Evolutionary conservation across 2,113 vertebrate genomes (phyloP), one percentile per base, ranked within the genome.

Genomic region (Corydoras maculifer): DNA sequence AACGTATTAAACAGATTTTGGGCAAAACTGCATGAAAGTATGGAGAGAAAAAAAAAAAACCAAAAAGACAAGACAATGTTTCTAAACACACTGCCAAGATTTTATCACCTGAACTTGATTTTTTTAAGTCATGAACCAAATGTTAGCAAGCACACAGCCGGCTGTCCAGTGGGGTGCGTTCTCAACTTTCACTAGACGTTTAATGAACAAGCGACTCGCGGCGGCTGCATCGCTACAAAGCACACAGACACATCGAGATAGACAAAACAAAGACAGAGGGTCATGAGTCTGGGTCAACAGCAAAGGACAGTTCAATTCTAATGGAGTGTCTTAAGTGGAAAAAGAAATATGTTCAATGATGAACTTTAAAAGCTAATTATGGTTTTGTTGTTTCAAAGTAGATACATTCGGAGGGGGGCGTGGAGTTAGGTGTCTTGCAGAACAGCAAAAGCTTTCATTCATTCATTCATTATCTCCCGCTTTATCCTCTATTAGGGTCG

Each of bases 101-200:
- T 91, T 94, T 92, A 97, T 98, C 96, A 98, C 96, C 96, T 98
- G 95, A 93, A 74, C 72, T 91, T 88, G 93, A 91, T 94, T 95
- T 95, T 97, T 97, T 95, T 96, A 96, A 98, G 95, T 98, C 96
- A 98, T 98, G 96, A 98, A 98, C 94, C 95, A 98, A 98, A 98
- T 93, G 94, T 98, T 94, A 98, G 94, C 95, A 95, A 97, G 96
- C 94, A 96, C 94, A 96, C 94, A 35, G 32, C 32, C 93, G 92
- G 93, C 93, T 92, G 96, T 94, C 98, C 94, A 95, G 80, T 86
- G 94, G 92, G 96, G 90, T 96, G 96, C 94, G 95, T 93, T 96
- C 93, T 97, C 95, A 98, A 93, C 93, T 95, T 97, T 74, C 97
- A 97, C 81, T 94, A 96, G 96, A 94, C 90, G 94, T 95, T 96